phyloP scores from a whole-genome alignment of 2,113 vertebrate genomes.

The Apeltes quadracus region DNA sequence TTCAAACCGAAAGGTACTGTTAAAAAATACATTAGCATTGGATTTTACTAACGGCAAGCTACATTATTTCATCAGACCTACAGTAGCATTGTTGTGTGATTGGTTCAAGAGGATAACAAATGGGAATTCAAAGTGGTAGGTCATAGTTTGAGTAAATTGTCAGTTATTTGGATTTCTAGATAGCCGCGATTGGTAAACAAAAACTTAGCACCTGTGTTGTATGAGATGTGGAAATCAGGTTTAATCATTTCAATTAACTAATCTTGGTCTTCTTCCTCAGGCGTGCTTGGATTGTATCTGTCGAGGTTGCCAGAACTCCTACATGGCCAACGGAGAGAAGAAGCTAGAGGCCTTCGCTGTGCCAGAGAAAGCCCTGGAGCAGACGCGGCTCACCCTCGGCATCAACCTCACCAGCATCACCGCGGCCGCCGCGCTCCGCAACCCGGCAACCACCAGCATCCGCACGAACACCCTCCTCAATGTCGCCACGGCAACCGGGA shows the following conservation, averaged over 20 bases:
- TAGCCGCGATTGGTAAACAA: not conserved
- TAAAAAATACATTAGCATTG: not conserved
- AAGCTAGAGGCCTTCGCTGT: conserved; percentile 98
- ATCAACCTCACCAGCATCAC: conserved; percentile 99
- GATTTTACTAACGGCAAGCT: not conserved
- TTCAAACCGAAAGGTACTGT: conserved; percentile 90
- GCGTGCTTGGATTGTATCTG: conserved; percentile 99
- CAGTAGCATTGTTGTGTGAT: not conserved
- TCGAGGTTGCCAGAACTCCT: conserved; percentile 99
- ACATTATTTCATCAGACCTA: not conserved
- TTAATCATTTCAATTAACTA: not conserved
- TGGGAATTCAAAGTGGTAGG: not conserved
- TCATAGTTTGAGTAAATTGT: not conserved
- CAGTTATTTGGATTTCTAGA: not conserved
- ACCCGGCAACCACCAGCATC: conserved; percentile 73
- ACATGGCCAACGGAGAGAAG: conserved; percentile 99
- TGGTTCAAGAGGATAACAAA: not conserved
- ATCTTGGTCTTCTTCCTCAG: conserved; percentile 29
- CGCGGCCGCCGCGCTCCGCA: conserved; percentile 87
- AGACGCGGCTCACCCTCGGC: conserved; percentile 97
- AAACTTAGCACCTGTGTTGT: not conserved
- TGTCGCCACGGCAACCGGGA: conserved; percentile 80
- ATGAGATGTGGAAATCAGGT: not conserved
- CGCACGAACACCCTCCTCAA: conserved; percentile 75
- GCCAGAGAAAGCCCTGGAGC: conserved; percentile 98